phyloP scores from a whole-genome alignment of 2,113 vertebrate genomes.

The Lathamus discolor region DNA sequence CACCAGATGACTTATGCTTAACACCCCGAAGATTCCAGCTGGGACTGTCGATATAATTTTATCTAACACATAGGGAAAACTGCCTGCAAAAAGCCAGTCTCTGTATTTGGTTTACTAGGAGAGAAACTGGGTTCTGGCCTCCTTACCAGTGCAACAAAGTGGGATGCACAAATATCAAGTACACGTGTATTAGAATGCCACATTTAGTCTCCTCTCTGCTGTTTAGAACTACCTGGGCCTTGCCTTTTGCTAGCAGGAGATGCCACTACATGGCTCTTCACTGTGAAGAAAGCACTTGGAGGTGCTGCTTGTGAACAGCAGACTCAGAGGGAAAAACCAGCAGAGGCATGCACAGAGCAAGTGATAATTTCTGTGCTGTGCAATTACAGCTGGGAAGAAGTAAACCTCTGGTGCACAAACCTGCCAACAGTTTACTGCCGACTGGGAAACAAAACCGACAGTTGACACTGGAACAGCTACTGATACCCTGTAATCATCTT shows the following conservation, averaged over 20 bases:
- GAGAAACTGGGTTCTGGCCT: not conserved
- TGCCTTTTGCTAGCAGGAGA: conserved; percentile 51
- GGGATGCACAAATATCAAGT: not conserved
- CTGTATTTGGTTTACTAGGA: not conserved
- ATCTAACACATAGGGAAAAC: accelerated
- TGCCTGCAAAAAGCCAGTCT: not conserved
- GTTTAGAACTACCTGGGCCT: conserved; percentile 34
- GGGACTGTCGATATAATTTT: not conserved
- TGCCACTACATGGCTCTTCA: not conserved
- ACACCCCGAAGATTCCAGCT: not conserved
- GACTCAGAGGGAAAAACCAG: conserved; percentile 62
- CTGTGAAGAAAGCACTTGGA: not conserved
- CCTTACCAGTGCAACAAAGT: not conserved
- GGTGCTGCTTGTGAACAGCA: conserved; percentile 49
- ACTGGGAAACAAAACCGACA: conserved; percentile 76
- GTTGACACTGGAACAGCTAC: conserved; percentile 71
- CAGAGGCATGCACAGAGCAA: conserved; percentile 47
- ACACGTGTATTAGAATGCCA: not conserved
- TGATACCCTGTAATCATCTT: conserved; percentile 78
- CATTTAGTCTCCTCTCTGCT: conserved; percentile 10
- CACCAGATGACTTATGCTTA: not conserved
- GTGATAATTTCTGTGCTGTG: conserved; percentile 69
- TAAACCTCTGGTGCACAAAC: conserved; percentile 72
- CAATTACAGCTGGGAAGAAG: conserved; percentile 76
- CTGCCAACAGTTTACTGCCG: conserved; percentile 74